These are phyloP conservation scores for Nomada ruficornis DNA, from an alignment of 2,888 invertebrate genomes.

Conservation along the genomic window DNA sequence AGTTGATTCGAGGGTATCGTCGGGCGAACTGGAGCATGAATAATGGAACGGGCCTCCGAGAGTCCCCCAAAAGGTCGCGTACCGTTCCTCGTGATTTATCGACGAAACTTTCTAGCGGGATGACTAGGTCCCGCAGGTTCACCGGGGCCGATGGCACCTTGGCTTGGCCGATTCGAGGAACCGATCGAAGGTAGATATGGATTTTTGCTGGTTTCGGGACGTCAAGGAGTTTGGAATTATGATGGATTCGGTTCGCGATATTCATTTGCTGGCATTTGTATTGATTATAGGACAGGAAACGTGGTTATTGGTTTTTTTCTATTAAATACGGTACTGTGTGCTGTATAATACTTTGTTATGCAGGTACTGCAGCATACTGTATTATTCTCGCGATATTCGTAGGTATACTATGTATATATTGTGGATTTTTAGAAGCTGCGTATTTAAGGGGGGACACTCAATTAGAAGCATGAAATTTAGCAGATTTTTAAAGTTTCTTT, in stretches of 20 bases:
- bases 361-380: too few species aligned
- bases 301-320: too few species aligned
- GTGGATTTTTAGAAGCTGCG: too few species aligned
- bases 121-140: constrained; percentile 12
- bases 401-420: too few species aligned
- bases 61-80: constrained; percentile 43
- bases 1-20: constrained; percentile 28
- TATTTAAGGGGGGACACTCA: too few species aligned
- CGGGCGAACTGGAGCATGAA: constrained; percentile 66
- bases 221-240: background rate
- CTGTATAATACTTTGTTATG: too few species aligned
- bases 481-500: too few species aligned
- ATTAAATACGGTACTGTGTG: too few species aligned
- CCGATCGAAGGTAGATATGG: background rate
- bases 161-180: background rate
- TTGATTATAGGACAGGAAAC: too few species aligned
- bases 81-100: constrained; percentile 51
- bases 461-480: too few species aligned
- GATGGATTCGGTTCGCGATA: background rate
- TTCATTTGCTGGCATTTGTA: too few species aligned
- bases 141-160: background rate
- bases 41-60: constrained; percentile 55
- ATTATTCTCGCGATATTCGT: too few species aligned
- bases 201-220: background rate
- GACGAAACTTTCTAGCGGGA: constrained; percentile 39